Evolutionary conservation across 2,113 vertebrate genomes (phyloP).

Genomic region (Pimephales promelas): DNA sequence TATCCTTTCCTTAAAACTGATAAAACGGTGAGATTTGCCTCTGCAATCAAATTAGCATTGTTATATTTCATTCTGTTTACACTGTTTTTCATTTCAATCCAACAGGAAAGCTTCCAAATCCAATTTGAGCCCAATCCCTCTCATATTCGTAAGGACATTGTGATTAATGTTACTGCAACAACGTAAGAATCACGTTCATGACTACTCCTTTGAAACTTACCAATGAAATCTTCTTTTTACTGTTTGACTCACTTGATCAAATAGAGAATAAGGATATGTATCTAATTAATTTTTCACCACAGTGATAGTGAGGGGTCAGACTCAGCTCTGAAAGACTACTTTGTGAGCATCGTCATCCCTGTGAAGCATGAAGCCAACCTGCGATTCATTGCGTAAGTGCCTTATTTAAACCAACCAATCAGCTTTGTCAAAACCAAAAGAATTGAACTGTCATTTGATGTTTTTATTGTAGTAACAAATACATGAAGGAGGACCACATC

Average conservation of each 20-base stretch:
- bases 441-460: neutral
- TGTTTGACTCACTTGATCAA: neutral
- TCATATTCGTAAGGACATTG: constrained; percentile 78
- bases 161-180: constrained; percentile 81
- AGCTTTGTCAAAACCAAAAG: neutral
- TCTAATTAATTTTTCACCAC: constrained; percentile 46
- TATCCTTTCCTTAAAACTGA: constrained; percentile 88
- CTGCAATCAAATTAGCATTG: neutral
- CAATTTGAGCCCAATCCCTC: constrained; percentile 86
- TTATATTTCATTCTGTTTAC: neutral
- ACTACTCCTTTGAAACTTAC: too few species aligned
- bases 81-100: constrained; percentile 23
- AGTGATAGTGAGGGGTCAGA: constrained; percentile 92
- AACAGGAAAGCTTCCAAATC: constrained; percentile 85
- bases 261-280: neutral
- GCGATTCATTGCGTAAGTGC: constrained; percentile 84
- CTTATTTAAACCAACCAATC: constrained; percentile 2
- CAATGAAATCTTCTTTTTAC: neutral
- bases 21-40: constrained; percentile 74
- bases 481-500: constrained; percentile 78
- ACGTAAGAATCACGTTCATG: constrained; percentile 75
- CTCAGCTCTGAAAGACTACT: constrained; percentile 81
- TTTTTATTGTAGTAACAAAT: constrained; percentile 56
- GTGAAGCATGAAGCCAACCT: constrained; percentile 87
- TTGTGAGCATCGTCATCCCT: constrained; percentile 79